Base-by-base conservation (phyloP, 2,888 invertebrate genomes). In the Heteropelma amictum region DNA sequence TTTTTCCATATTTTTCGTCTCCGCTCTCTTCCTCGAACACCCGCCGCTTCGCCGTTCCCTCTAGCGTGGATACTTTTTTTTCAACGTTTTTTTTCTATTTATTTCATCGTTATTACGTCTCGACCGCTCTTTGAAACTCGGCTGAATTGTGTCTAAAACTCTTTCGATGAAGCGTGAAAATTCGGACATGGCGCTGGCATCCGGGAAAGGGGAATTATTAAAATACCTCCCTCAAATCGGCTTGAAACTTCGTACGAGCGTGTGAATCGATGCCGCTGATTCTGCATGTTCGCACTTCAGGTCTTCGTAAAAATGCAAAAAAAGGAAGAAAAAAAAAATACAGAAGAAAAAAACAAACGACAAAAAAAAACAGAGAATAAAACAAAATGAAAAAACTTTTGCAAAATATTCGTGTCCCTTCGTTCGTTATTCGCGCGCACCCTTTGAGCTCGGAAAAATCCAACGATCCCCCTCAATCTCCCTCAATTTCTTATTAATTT, bases 131-230 rank as follows among this genome's bases (percentile, higher is more conserved):
- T 21, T 14, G n/a, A 35, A 38, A 53, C 60, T 61, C 51, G 61
- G n/a, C 49, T 53, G 40, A 21, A 40, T 49, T 51, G 45, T 77
- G 76, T 78, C 81, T 79, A 78, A 82, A 85, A 83, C 79, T 83
- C 26, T 53, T 80, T 81, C 82, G 80, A 83, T 83, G 28, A 84
- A 82, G 83, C 65, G 54, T 84, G 85, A 87, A 85, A 35, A 85
- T 85, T 56, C 85, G 84, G 85, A 86, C 85, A 88, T 88, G 88
- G 88, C 88, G 88, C 88, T 87, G 83, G 78, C 87, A 85, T 85
- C 81, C 86, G 81, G 81, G 82, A 71, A 76, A 63, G 56, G 58
- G 54, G 51, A 28, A 35, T 7, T 17, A 38, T 53, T 28, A 40
- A 72, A 7, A 8, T 35, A 45, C 72, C 33, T 33, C 28, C 19